phyloP scores from a whole-genome alignment of 2,888 invertebrate species.

The Pantelozetes paolii region DNA sequence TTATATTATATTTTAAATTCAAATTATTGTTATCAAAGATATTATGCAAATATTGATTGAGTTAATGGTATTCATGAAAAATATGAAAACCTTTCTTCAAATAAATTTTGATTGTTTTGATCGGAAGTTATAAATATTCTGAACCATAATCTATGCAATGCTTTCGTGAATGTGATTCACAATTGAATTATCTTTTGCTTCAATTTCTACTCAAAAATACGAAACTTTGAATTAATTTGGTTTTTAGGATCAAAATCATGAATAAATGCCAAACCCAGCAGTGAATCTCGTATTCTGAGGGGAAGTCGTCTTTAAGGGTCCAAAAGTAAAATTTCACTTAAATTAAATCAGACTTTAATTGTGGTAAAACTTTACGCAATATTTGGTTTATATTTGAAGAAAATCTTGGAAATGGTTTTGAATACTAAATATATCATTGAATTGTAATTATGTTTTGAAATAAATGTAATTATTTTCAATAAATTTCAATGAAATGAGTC shows the following conservation, averaged over 20 bases:
- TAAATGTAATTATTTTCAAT: too few relatives aligned
- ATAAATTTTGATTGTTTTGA: neutral
- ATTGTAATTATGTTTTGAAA: too few relatives aligned
- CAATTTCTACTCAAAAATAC: neutral
- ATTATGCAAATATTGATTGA: neutral
- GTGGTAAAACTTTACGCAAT: too few relatives aligned
- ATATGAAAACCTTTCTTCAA: neutral
- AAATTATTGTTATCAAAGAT: neutral
- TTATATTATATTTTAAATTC: neutral
- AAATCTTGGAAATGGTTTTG: too few relatives aligned
- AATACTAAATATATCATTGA: too few relatives aligned
- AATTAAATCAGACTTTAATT: neutral
- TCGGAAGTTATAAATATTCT: conserved; percentile 31
- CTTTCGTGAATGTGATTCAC: neutral
- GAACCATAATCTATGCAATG: neutral
- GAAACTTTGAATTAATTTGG: conserved; percentile 11
- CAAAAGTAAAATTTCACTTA: neutral
- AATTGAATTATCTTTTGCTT: conserved; percentile 3
- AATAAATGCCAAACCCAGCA: neutral
- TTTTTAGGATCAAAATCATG: neutral
- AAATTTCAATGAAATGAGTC: too few relatives aligned
- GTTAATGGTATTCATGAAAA: neutral
- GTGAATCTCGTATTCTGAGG: neutral
- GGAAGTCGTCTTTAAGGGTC: neutral
- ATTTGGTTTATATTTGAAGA: too few relatives aligned